Conservation (phyloP, 2,113 vertebrate genomes). For the Piaya cayana region DNA sequence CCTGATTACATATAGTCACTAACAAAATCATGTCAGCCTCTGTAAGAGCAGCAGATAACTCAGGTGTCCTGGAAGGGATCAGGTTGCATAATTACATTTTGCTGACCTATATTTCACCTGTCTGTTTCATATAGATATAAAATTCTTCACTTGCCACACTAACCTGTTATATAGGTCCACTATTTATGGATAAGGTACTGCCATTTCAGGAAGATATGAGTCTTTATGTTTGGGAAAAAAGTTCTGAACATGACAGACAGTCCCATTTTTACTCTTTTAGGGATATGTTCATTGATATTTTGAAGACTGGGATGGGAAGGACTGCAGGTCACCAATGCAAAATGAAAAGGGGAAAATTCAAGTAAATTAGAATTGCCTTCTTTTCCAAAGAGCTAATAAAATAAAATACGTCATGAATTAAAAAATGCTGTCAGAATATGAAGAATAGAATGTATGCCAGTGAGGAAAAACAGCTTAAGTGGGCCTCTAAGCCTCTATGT, state of each 20-base stretch:
- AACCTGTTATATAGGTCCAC: not conserved
- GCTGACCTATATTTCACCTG: not conserved
- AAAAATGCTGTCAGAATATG: not conserved
- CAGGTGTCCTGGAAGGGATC: not conserved
- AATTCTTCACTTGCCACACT: not conserved
- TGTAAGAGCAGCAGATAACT: not conserved
- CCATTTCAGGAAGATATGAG: not conserved
- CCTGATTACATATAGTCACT: conserved; percentile 10
- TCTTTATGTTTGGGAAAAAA: not conserved
- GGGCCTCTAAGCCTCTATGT: not conserved
- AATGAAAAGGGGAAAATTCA: not conserved
- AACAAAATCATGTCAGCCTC: not conserved
- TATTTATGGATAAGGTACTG: not conserved
- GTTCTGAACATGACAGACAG: not conserved
- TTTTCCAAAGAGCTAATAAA: not conserved
- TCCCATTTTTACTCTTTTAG: not conserved
- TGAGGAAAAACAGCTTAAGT: not conserved
- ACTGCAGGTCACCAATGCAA: not conserved
- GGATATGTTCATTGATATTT: not conserved
- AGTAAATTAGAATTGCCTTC: not conserved
- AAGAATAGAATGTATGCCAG: not conserved
- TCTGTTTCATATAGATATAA: conserved; percentile 4
- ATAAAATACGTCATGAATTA: not conserved
- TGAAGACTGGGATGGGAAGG: not conserved
- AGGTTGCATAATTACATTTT: not conserved